These are phyloP conservation scores for Phaethon lepturus DNA, from an alignment of 2,113 vertebrate genomes.

Conservation along the genomic window DNA sequence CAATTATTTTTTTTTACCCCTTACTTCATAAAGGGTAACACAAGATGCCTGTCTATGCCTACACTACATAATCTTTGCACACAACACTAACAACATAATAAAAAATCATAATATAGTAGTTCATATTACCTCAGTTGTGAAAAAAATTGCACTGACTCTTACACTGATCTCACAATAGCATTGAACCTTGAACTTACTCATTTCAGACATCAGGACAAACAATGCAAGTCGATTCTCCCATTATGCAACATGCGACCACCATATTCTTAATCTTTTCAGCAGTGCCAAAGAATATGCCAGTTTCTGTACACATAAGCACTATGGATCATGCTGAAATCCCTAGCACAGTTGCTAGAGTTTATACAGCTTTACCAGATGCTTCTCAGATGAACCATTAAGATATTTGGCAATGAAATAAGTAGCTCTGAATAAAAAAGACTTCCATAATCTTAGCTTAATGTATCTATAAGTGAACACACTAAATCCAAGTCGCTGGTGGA, in stretches of 20 bases:
- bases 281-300: not conserved
- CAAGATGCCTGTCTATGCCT: not conserved
- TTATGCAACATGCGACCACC: not conserved
- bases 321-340: not conserved
- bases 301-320: not conserved
- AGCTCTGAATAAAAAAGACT: not conserved
- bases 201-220: not conserved
- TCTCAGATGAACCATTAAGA: not conserved
- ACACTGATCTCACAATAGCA: not conserved
- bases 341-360: not conserved
- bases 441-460: not conserved
- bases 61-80: not conserved
- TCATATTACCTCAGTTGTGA: not conserved
- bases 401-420: not conserved
- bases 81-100: not conserved
- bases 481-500: not conserved
- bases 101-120: not conserved
- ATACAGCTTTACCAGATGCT: not conserved
- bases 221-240: not conserved
- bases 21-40: not conserved
- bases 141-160: not conserved
- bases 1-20: not conserved
- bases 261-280: not conserved
- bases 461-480: not conserved
- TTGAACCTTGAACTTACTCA: not conserved